Evolutionary conservation across 1,140 invertebrate species (phyloP).

Genomic region (Linepithema humile): DNA sequence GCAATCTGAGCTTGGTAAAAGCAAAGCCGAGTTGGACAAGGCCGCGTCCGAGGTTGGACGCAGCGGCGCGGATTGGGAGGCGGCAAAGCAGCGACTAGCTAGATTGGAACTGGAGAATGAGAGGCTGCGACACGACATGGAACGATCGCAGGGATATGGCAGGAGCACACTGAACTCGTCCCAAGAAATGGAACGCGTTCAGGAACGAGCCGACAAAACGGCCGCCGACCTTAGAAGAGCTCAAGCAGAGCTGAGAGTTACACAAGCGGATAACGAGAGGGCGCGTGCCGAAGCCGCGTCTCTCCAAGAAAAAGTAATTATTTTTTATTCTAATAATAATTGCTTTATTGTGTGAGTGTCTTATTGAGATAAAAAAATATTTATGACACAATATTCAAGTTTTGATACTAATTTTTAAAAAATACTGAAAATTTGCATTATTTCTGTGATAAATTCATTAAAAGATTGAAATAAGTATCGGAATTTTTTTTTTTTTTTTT

Average conservation of each 20-base stretch:
- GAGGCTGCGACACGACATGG: constrained; percentile 92
- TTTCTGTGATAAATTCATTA: neutral
- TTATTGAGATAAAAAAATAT: too few species aligned
- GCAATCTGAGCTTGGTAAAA: constrained; percentile 96
- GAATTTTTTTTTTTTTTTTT: neutral
- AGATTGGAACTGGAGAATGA: constrained; percentile 96
- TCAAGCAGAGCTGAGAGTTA: constrained; percentile 93
- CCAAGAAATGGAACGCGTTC: constrained; percentile 92
- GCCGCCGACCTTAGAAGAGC: constrained; percentile 93
- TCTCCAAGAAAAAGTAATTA: constrained; percentile 92
- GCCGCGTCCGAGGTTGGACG: constrained; percentile 94
- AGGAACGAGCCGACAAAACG: constrained; percentile 94
- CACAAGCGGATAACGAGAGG: constrained; percentile 94
- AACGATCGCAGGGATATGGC: constrained; percentile 92
- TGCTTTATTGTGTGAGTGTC: too few species aligned
- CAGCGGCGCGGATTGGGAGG: constrained; percentile 95
- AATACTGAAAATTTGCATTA: neutral
- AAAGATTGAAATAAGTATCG: neutral
- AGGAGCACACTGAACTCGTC: constrained; percentile 90
- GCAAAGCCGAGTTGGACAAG: constrained; percentile 96
- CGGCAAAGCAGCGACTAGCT: constrained; percentile 93
- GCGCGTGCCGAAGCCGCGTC: constrained; percentile 92
- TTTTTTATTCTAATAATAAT: neutral
- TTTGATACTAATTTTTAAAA: neutral
- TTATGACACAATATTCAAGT: neutral